Conservation (phyloP, 2,797 vertebrate species). For the Ctenopoma multispine region DNA sequence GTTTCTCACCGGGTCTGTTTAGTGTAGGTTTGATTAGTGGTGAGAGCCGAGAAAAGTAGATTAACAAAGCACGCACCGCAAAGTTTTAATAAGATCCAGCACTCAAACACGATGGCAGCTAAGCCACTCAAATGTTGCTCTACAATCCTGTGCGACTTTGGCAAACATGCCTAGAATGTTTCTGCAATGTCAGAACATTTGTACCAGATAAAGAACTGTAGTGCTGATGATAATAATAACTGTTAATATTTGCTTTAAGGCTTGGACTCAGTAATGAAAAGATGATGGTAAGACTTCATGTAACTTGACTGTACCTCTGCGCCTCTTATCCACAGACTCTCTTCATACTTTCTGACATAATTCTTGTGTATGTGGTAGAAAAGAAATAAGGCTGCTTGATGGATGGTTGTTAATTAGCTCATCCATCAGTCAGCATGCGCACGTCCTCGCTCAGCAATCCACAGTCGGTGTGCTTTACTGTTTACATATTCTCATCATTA, state of each 20-base stretch:
- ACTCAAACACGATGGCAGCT: neutral
- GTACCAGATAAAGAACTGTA: no score
- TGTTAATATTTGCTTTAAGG: no score
- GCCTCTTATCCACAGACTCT: no score
- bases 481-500: constrained; percentile 13
- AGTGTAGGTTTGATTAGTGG: constrained; percentile 8
- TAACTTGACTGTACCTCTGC: no score
- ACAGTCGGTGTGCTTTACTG: neutral
- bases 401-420: neutral
- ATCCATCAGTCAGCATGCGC: neutral
- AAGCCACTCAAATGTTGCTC: neutral
- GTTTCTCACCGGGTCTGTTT: constrained; percentile 15
- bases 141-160: neutral
- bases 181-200: no score
- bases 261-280: no score
- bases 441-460: neutral
- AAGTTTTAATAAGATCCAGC: constrained; percentile 4
- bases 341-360: no score
- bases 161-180: neutral
- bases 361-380: no score
- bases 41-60: constrained; percentile 2
- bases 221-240: no score
- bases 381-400: neutral
- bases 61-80: neutral
- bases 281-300: no score